These are phyloP conservation scores for human (Homo sapiens) DNA, from an alignment of 2,113 vertebrate genomes.

Conservation along the genomic window DNA sequence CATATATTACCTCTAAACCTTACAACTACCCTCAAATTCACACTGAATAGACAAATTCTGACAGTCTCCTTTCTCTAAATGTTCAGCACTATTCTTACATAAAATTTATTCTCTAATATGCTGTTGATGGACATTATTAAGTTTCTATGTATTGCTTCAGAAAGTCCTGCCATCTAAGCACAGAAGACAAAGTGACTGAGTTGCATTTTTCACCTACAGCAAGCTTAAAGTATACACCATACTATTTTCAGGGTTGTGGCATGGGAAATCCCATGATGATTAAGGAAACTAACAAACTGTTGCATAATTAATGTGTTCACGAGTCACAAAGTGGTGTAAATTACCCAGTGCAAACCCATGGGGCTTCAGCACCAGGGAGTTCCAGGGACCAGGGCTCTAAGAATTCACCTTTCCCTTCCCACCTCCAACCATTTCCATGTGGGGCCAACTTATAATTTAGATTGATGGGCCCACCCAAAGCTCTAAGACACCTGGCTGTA, in stretches of 20 bases:
- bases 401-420: neutral
- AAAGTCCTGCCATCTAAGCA: neutral
- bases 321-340: neutral
- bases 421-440: neutral
- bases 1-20: neutral
- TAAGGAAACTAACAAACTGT: neutral
- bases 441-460: neutral
- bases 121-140: neutral
- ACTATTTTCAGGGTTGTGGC: neutral
- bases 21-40: too few species aligned
- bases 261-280: neutral
- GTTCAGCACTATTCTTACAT: rapidly evolving
- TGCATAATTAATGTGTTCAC: neutral
- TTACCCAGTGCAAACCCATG: neutral
- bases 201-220: neutral
- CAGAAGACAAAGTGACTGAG: neutral
- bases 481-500: neutral
- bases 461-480: neutral
- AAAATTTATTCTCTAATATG: too few species aligned
- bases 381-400: neutral
- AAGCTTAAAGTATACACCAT: neutral
- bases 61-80: neutral
- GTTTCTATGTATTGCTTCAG: neutral
- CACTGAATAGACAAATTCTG: neutral
- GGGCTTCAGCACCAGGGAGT: neutral